phyloP scores from a whole-genome alignment of 2,888 invertebrate species.

The Apomyelois bistriatella region DNA sequence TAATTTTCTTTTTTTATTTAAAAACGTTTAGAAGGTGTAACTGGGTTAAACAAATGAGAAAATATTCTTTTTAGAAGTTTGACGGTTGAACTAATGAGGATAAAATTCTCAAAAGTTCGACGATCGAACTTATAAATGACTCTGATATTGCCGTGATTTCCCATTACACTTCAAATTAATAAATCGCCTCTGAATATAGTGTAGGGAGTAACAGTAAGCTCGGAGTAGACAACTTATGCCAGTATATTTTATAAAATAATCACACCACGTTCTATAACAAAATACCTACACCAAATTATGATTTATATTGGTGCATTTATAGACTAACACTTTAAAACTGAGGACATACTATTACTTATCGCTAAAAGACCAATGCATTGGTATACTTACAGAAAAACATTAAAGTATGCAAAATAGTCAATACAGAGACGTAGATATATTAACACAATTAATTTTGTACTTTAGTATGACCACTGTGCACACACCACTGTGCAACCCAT shows the following conservation, averaged over 20 bases:
- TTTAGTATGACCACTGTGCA: background rate
- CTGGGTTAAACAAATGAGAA: too few relatives aligned
- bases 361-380: background rate
- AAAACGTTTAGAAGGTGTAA: too few relatives aligned
- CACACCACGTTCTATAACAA: background rate
- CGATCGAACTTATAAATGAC: too few relatives aligned
- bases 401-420: background rate
- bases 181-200: too few relatives aligned
- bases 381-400: background rate
- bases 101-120: too few relatives aligned
- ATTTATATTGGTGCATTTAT: background rate
- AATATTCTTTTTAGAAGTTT: too few relatives aligned
- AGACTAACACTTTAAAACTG: background rate
- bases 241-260: background rate
- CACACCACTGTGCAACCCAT: too few relatives aligned
- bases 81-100: too few relatives aligned
- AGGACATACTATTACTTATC: background rate
- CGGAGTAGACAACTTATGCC: background rate
- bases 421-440: background rate
- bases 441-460: slow-evolving; percentile 3
- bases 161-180: too few relatives aligned
- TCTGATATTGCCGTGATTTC: too few relatives aligned
- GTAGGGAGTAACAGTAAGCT: too few relatives aligned
- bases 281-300: background rate
- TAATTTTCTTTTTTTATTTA: too few relatives aligned